phyloP scores from a whole-genome alignment of 2,888 invertebrate species.

The Hipparchia sbordonii region DNA sequence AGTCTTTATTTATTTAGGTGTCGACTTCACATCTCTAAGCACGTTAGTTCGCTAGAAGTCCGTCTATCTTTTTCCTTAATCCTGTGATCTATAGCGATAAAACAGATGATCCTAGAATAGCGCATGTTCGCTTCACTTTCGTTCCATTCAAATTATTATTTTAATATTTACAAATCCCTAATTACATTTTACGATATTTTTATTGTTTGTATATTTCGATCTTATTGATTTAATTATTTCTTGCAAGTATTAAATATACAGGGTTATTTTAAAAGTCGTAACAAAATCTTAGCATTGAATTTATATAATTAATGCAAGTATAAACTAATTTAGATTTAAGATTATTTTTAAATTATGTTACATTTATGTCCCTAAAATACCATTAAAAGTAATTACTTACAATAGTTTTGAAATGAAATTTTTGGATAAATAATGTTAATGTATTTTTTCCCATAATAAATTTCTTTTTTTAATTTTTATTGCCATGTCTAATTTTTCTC shows the following conservation, averaged over 20 bases:
- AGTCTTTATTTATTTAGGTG: too few relatives aligned
- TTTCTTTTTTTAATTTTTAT: too few relatives aligned
- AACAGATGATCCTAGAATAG: constrained; percentile 55
- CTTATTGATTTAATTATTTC: constrained; percentile 32
- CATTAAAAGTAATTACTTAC: too few relatives aligned
- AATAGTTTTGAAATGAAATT: too few relatives aligned
- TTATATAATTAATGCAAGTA: background rate
- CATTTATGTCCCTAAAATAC: too few relatives aligned
- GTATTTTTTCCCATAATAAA: too few relatives aligned
- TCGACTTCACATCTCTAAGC: background rate
- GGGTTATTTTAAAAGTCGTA: constrained; percentile 6
- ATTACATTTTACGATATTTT: constrained; percentile 47
- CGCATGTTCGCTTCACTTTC: constrained; percentile 69
- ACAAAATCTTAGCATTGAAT: constrained; percentile 3
- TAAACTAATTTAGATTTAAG: too few relatives aligned
- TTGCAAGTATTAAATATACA: constrained; percentile 31
- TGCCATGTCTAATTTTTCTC: too few relatives aligned
- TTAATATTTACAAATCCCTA: constrained; percentile 63
- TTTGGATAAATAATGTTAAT: too few relatives aligned
- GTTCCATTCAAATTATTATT: constrained; percentile 61
- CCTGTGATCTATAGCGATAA: constrained; percentile 22
- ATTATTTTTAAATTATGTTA: too few relatives aligned
- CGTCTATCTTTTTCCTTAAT: constrained; percentile 10
- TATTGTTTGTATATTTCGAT: constrained; percentile 52
- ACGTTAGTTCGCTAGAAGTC: background rate